Percentiles rank a stretch among this genome's conserved stretches.
These are phyloP conservation scores for Manis crassicaudata DNA, from an alignment of 2,797 vertebrate genomes.

Conservation along the genomic window DNA sequence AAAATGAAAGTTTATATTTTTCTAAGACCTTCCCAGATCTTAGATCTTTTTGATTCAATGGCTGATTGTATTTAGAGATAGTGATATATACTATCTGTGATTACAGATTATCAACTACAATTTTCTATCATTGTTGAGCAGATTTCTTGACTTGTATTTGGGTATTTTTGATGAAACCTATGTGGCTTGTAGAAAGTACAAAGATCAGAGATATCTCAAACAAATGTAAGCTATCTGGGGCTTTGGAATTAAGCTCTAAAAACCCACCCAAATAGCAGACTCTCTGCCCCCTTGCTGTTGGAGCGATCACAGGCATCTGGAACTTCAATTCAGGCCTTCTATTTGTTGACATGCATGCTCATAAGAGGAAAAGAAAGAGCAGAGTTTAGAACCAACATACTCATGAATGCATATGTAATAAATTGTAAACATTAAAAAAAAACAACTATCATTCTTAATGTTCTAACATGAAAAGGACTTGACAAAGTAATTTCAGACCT, in stretches of 20 bases:
- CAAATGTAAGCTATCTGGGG: neutral
- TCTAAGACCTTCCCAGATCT: neutral
- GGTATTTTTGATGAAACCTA: neutral
- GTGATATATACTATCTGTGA: neutral
- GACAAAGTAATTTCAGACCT: neutral
- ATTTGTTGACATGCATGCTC: neutral
- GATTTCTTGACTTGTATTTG: neutral
- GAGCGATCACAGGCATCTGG: neutral
- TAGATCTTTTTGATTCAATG: neutral
- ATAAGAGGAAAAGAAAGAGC: neutral
- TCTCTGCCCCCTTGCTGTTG: neutral
- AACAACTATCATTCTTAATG: neutral
- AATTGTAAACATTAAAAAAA: neutral
- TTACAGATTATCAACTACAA: neutral
- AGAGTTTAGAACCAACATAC: neutral
- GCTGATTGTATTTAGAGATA: slow-evolving; percentile 14
- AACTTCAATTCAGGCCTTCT: neutral
- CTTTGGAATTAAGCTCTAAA: slow-evolving; percentile 8
- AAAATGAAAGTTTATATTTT: neutral
- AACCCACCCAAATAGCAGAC: neutral
- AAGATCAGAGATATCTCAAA: neutral
- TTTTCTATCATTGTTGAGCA: neutral
- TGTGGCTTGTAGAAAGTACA: neutral
- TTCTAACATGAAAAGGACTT: neutral
- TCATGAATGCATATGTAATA: neutral